phyloP scores from a whole-genome alignment of 2,888 invertebrate genomes.

The Gastrophysa polygoni region DNA sequence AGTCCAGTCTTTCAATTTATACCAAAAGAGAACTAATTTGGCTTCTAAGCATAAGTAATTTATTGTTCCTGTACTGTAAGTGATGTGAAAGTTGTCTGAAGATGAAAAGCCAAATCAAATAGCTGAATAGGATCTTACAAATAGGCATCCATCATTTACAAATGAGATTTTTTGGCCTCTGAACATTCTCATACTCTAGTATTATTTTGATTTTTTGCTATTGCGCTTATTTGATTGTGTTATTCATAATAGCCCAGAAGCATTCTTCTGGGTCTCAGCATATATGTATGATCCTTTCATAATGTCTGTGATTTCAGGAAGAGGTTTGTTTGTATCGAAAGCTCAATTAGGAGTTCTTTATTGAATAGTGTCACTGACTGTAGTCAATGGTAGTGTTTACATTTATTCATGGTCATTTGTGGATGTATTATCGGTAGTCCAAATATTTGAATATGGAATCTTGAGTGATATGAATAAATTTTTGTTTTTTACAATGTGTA shows the following conservation, averaged over 20 bases:
- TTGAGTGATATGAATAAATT: conserved; percentile 24
- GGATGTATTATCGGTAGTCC: no score
- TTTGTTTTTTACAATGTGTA: neutral
- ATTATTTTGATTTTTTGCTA: neutral
- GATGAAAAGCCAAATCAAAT: conserved; percentile 2
- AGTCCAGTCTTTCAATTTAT: conserved; percentile 52
- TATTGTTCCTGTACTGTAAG: conserved; percentile 40
- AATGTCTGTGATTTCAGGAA: neutral
- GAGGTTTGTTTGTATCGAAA: no score
- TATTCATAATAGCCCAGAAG: neutral
- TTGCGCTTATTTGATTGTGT: neutral
- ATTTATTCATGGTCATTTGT: no score
- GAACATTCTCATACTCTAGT: neutral
- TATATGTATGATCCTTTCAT: no score
- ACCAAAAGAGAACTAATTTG: conserved; percentile 47
- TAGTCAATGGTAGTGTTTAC: no score
- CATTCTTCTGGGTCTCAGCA: neutral
- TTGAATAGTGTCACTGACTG: no score
- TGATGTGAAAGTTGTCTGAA: conserved; percentile 27
- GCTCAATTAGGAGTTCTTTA: no score
- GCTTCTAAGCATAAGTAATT: conserved; percentile 36
- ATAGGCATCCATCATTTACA: neutral
- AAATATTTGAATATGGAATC: no score
- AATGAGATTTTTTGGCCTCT: neutral
- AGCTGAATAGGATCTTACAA: no score